phyloP scores from a whole-genome alignment of 2,113 vertebrate species.

The Dipodomys ordii region DNA sequence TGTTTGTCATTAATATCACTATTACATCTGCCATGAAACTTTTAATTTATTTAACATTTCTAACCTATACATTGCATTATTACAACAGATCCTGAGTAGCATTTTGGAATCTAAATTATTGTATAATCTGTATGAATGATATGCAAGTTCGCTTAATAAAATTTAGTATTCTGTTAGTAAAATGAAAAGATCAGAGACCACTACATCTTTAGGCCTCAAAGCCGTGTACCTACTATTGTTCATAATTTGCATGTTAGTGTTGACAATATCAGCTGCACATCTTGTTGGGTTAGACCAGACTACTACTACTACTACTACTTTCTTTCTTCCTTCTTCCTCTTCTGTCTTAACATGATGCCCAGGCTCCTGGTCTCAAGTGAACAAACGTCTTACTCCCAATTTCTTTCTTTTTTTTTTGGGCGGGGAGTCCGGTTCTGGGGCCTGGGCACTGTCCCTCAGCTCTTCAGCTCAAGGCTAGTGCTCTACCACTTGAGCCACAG shows the following conservation, averaged over 20 bases:
- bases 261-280: slow-evolving; percentile 7
- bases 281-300: slow-evolving; percentile 31
- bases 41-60: not conserved
- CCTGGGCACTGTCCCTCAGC: too few species aligned
- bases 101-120: slow-evolving; percentile 48
- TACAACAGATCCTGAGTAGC: slow-evolving; percentile 47
- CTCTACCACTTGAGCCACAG: too few species aligned
- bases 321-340: too few species aligned
- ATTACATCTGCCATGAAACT: not conserved
- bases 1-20: slow-evolving; percentile 14
- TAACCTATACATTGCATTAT: slow-evolving; percentile 23
- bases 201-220: slow-evolving; percentile 51
- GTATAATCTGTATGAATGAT: not conserved
- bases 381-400: too few species aligned
- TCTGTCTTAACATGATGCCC: not conserved
- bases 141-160: slow-evolving; percentile 41
- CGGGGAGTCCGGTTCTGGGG: too few species aligned
- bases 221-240: not conserved
- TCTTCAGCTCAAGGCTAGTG: too few species aligned
- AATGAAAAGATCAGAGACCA: slow-evolving; percentile 50
- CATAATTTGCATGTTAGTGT: slow-evolving; percentile 47
- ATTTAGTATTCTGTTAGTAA: slow-evolving; percentile 6
- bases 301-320: too few species aligned
- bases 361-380: not conserved
- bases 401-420: too few species aligned